These are phyloP conservation scores for Octopus sinensis DNA, from an alignment of 1,140 invertebrate genomes.

Conservation along the genomic window DNA sequence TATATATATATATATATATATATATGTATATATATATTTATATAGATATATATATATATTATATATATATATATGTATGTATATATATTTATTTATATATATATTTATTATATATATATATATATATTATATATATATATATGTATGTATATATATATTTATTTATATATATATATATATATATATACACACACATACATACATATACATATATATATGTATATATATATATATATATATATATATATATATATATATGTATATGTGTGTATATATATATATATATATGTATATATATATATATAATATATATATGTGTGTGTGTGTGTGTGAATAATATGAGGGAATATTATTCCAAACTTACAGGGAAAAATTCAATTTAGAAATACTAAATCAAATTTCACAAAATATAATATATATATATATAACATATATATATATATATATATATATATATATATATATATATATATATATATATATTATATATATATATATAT, in stretches of 20 bases:
- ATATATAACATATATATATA: too few species aligned
- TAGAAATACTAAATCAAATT: too few species aligned
- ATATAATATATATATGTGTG: background rate
- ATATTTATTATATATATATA: background rate
- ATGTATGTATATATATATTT: background rate
- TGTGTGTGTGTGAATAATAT: too few species aligned
- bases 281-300: background rate
- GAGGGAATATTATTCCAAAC: too few species aligned
- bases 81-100: conserved; percentile 1
- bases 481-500: too few species aligned
- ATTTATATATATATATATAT: background rate
- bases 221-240: background rate
- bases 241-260: background rate
- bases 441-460: too few species aligned
- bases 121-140: conserved; percentile 1
- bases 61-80: background rate
- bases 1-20: background rate
- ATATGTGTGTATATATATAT: background rate
- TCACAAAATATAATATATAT: too few species aligned
- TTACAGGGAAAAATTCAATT: too few species aligned
- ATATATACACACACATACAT: background rate
- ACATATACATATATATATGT: background rate
- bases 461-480: too few species aligned
- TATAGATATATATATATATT: background rate
- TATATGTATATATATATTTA: background rate